phyloP scores from a whole-genome alignment of 2,888 invertebrate genomes.

The Drosophila neonasuta region DNA sequence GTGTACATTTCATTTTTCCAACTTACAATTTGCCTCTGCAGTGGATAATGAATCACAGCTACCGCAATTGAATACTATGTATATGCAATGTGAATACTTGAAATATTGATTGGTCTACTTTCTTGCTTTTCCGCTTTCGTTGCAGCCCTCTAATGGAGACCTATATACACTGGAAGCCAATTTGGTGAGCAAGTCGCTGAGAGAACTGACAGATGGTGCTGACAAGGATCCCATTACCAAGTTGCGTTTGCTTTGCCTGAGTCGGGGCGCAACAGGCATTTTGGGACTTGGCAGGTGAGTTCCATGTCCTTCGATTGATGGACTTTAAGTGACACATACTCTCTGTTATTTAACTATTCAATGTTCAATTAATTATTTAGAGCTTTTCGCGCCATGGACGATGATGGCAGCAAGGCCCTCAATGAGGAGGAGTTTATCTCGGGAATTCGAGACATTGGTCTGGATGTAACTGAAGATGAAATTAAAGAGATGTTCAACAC shows the following conservation, averaged over 20 bases:
- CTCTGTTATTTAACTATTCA: slow-evolving; percentile 31
- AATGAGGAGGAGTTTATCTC: slow-evolving; percentile 91
- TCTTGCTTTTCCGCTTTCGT: slow-evolving; percentile 3
- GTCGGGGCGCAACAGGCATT: slow-evolving; percentile 94
- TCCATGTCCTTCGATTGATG: slow-evolving; percentile 13
- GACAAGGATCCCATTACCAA: slow-evolving; percentile 91
- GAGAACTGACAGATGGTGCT: slow-evolving; percentile 85
- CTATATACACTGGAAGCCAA: slow-evolving; percentile 87
- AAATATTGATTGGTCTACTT: slow-evolving; percentile 41
- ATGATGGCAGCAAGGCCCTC: slow-evolving; percentile 93
- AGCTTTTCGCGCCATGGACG: slow-evolving; percentile 95
- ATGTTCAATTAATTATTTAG: slow-evolving; percentile 82
- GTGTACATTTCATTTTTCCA: background rate
- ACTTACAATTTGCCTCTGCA: background rate
- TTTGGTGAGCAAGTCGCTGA: slow-evolving; percentile 89
- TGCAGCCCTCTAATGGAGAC: slow-evolving; percentile 66
- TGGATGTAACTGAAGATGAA: slow-evolving; percentile 85
- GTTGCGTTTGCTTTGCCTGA: slow-evolving; percentile 91
- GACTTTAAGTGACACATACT: slow-evolving; percentile 8
- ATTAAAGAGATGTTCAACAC: slow-evolving; percentile 79
- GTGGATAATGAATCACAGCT: background rate
- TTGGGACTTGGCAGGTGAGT: slow-evolving; percentile 91
- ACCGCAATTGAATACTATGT: background rate
- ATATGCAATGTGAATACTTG: slow-evolving; percentile 8
- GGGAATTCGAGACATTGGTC: slow-evolving; percentile 91